Percentiles rank a stretch among this genome's conserved stretches.
Evolutionary conservation across 2,888 invertebrate genomes (phyloP).

Genomic region (Xanthia icteritia): DNA sequence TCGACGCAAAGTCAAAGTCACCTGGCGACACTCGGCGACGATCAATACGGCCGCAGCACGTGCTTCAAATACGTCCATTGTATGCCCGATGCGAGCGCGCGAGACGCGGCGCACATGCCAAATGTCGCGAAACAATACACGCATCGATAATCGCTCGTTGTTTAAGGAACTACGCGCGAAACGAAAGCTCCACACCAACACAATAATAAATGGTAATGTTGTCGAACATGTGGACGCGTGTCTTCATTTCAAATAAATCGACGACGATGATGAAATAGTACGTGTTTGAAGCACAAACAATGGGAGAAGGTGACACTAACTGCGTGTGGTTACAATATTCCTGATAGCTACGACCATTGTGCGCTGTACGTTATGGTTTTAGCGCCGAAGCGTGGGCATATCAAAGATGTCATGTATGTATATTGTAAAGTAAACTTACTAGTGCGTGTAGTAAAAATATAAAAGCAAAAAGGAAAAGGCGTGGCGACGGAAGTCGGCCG

Average conservation of each 20-base stretch:
- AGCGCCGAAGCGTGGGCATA: conserved; percentile 70
- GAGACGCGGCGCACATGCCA: conserved; percentile 86
- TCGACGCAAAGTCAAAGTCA: conserved; percentile 83
- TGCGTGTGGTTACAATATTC: conserved; percentile 72
- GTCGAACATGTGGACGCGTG: conserved; percentile 80
- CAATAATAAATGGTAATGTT: conserved; percentile 82
- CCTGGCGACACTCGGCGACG: conserved; percentile 78
- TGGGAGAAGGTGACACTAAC: conserved; percentile 79
- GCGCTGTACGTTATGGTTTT: conserved; percentile 70
- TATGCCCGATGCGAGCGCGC: conserved; percentile 83
- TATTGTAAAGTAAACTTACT: conserved; percentile 63
- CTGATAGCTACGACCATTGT: conserved; percentile 71
- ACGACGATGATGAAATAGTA: conserved; percentile 82
- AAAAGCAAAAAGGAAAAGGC: conserved; percentile 76
- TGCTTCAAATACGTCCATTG: conserved; percentile 86
- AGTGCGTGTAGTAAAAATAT: conserved; percentile 72
- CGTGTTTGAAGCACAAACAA: conserved; percentile 80
- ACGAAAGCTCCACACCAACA: conserved; percentile 81
- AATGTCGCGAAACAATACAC: conserved; percentile 85
- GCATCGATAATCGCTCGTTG: conserved; percentile 85
- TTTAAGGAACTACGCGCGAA: conserved; percentile 80
- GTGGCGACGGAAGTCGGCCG: conserved; percentile 74
- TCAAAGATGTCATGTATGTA: conserved; percentile 68
- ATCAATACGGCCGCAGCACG: conserved; percentile 88
- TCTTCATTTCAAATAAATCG: conserved; percentile 81